phyloP scores from a whole-genome alignment of 1,140 invertebrate genomes.

The Caerostris darwini region DNA sequence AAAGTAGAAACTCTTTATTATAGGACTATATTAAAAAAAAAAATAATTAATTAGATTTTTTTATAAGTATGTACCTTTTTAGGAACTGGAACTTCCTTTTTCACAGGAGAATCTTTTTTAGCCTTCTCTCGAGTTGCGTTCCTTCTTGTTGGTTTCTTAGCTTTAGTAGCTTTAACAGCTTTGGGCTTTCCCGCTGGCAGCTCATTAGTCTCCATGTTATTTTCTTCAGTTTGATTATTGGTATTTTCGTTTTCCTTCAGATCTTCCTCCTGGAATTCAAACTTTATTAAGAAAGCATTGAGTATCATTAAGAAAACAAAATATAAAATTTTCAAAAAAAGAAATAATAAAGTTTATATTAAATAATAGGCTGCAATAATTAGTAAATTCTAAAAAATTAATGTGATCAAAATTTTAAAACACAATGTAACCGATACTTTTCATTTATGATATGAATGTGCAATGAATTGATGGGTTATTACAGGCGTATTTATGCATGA shows the following conservation, averaged over 20 bases:
- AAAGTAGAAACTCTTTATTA: background rate
- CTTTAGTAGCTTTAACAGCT: background rate
- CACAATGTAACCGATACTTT: too few relatives aligned
- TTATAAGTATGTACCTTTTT: conserved; percentile 49
- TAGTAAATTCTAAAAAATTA: too few relatives aligned
- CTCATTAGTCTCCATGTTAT: background rate
- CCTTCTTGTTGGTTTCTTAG: conserved; percentile 19
- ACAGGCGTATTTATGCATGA: too few relatives aligned
- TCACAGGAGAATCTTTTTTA: conserved; percentile 1
- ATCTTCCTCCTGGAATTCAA: background rate
- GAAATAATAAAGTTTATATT: too few relatives aligned
- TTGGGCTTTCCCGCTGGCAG: conserved; percentile 6
- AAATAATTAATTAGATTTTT: background rate
- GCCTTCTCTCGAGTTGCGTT: conserved; percentile 1
- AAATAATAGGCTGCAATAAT: too few relatives aligned
- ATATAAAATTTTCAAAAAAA: background rate
- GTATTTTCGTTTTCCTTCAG: background rate
- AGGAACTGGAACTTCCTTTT: conserved; percentile 30
- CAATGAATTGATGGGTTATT: too few relatives aligned
- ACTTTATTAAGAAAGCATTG: background rate
- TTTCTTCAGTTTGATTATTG: background rate
- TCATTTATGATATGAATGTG: too few relatives aligned
- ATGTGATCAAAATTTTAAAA: too few relatives aligned
- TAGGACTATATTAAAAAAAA: background rate
- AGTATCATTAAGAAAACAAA: background rate